Base-by-base conservation (phyloP, 1,140 invertebrate species). In the Pteromalus puparum region DNA sequence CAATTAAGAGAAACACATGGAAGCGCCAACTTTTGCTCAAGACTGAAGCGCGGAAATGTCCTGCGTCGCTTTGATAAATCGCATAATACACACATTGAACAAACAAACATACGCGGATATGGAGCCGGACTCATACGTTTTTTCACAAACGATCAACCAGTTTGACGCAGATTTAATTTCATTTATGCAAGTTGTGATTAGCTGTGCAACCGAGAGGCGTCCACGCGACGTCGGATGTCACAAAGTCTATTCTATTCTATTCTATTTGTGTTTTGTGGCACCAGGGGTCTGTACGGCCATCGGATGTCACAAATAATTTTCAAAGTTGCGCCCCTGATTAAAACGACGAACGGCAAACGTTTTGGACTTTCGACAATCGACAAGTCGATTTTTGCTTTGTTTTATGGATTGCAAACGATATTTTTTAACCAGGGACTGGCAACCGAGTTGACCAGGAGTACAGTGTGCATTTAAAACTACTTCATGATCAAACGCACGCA, bases 11-110 rank as follows among this genome's bases (percentile, higher is more conserved):
- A 72, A 81, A 46, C 7, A 12, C 10, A 68, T 42, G 61, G 7
- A 61, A 42, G 3, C 24, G 34, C 34, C 13, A 26, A 73, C 18
- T 34, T 74, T n/a, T n/a, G n/a, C 18, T 72, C 10, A 74, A 81
- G 21, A 81, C 70, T 81, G 30, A 81, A 81, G 48, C 6, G 68
- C 80, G n/a, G 38, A 21, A 53, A 70, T 73, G 13, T 81, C 46
- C 53, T 61, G 21, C 18, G 21, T 83, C 21, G 72, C 34, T 38
- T 65, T 75, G 21, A 72, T 28, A 80, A 42, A 72, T 28, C 70
- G n/a, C n/a, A 42, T 42, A 21, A 42, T n/a, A 79, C 21, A 67
- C 5, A 67, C 13, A 79, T 30, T 10, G 2, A 68, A 4, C 2
- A 7, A 72, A 80, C 34, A 15, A 18, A 48, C 9, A 61, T 79